Conservation (phyloP, 2,888 invertebrate genomes). For the Apamea epomidion region DNA sequence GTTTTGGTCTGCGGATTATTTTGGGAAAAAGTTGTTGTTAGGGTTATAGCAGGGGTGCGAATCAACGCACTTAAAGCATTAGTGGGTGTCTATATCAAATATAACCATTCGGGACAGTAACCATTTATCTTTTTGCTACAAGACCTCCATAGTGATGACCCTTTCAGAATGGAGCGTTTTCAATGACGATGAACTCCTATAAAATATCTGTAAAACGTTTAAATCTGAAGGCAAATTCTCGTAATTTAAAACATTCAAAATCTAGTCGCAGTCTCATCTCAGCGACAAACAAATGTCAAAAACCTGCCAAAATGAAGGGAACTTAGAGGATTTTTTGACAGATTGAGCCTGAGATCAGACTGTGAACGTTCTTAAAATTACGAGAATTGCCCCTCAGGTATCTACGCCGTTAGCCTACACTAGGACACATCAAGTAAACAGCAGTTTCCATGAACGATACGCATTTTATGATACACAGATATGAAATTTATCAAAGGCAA, state of each 20-base stretch:
- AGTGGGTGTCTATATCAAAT: not conserved
- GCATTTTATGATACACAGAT: constrained; percentile 53
- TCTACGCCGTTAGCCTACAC: not conserved
- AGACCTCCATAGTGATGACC: not conserved
- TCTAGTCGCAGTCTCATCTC: too few species aligned
- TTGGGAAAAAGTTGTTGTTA: not conserved
- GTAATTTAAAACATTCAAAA: too few species aligned
- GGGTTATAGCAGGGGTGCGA: not conserved
- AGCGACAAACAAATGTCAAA: too few species aligned
- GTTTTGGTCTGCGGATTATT: not conserved
- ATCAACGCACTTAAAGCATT: not conserved
- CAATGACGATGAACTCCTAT: not conserved
- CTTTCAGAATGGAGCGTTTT: not conserved
- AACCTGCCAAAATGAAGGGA: too few species aligned
- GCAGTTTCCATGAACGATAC: constrained; percentile 34
- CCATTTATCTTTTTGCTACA: not conserved
- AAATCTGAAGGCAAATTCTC: too few species aligned
- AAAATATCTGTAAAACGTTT: not conserved
- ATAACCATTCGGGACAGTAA: not conserved
- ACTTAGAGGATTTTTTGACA: too few species aligned
- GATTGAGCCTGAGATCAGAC: too few species aligned
- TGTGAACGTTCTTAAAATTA: too few species aligned
- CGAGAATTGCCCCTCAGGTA: too few species aligned
- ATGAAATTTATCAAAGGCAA: constrained; percentile 50
- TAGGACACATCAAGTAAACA: constrained; percentile 23